Base-by-base conservation (phyloP, 2,888 invertebrate species). In the Torymus auratus region DNA sequence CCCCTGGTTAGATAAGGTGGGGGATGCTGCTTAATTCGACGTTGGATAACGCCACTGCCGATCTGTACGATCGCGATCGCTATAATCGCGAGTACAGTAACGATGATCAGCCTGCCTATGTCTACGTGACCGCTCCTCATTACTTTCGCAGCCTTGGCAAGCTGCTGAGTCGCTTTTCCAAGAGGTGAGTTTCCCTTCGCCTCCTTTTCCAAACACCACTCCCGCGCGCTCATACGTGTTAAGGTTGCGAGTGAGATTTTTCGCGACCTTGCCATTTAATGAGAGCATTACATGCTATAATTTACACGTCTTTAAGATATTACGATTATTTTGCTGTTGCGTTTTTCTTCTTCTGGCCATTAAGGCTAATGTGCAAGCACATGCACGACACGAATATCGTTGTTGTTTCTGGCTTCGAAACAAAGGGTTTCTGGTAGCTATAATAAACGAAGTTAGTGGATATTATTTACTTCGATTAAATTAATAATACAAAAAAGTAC, bases 71-170 rank as follows among this genome's bases (percentile, higher is more conserved):
- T 82, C 86, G 83, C 53, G 84, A 83, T 80, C 83, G 82, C 41
- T 41, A 41, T 55, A 84, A 83, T 78, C 80, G 74, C 83, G 85
- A 72, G 84, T 73, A 84, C 78, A 80, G 81, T 50, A 84, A 83
- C 80, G 87, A 87, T 17, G 89, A 88, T 78, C 88, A 87, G 80
- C 84, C 87, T 83, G 84, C 88, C 80, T 88, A 88, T 83, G 87
- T 91, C 55, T 91, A 91, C 83, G 89, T 91, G 68, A 89, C 90
- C 64, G 88, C 89, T 11, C 90, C 91, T 3, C 86, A 87, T 82
- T 91, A 91, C 83, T 89, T 91, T 83, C 87, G 88, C 20, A 88
- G 85, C 78, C 87, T 91, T 41, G 88, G 88, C 41, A 89, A 88
- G 83, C 83, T 91, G 81, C 85, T 91, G 78, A 87, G 88, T 84